Base-by-base conservation (phyloP, 2,113 vertebrate genomes). In the Enhydra lutris region DNA sequence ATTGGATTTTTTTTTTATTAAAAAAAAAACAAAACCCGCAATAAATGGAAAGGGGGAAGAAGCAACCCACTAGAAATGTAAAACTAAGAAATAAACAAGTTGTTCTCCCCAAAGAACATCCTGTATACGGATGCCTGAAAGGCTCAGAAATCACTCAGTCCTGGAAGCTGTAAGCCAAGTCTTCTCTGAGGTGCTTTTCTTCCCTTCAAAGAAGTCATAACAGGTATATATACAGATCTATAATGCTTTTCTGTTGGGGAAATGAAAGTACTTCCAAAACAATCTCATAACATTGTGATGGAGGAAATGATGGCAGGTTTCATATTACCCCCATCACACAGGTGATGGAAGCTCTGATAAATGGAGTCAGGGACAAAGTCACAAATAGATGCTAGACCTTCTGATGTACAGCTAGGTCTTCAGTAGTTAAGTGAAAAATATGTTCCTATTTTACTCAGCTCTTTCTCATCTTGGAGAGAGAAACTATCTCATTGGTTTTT, bases 191-290 rank as follows among this genome's bases (percentile, higher is more conserved):
- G 96, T 95, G 87, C 34, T 97, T 97, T 98, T 95, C 92, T 89
- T 96, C 85, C 45, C 94, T 95, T 47, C 69, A 74, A 96, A 97
- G 95, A 97, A 97, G 91, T 97, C 90, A 91, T 96, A 98, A 93
- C 81, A 95, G 83, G 97, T 96, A 90, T 98, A 95, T 97, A 95
- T 82, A 97, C 63, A 97, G 94, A 96, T 96, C 95, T 97, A 55
- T 97, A 97, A 95, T 97, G 94, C 96, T 79, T 97, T 95, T 98
- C 95, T 98, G 95, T 94, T 96, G 96, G 96, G 91, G 84, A 96
- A 96, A 97, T 96, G 94, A 93, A 98, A 97, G 96, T 97, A 97
- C 88, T 97, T 97, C 96, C 97, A 93, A 97, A 96, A 96, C 97
- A 98, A 96, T 98, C 86, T 98, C 93, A 89, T 97, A 97, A 97